Evolutionary conservation across 2,888 invertebrate species (phyloP).

Genomic region (Pycnomerus fuliginosus): DNA sequence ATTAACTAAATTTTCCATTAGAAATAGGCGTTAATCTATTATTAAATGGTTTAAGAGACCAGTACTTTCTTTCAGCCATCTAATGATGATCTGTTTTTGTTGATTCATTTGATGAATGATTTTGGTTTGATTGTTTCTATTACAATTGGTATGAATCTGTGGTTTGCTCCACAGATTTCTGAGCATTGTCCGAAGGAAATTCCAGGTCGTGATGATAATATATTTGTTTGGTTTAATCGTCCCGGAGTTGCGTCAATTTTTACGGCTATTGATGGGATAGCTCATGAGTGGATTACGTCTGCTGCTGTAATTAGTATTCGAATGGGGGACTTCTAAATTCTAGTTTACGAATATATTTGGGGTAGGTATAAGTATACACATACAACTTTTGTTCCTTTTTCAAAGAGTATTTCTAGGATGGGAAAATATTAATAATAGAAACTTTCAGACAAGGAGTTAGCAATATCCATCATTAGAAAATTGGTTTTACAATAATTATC

Average conservation of each 20-base stretch:
- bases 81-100: constrained; percentile 57
- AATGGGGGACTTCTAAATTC: no score
- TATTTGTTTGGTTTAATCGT: constrained; percentile 64
- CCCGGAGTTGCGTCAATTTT: constrained; percentile 68
- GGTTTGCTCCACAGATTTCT: constrained; percentile 79
- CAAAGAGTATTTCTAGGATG: no score
- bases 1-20: constrained; percentile 61
- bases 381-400: no score
- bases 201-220: constrained; percentile 63
- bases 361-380: no score
- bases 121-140: constrained; percentile 60
- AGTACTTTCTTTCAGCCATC: constrained; percentile 69
- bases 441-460: no score
- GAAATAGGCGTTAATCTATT: constrained; percentile 64
- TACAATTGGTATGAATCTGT: constrained; percentile 77
- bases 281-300: constrained; percentile 69
- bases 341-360: no score
- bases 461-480: no score
- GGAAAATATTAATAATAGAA: no score
- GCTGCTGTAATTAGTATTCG: constrained; percentile 63
- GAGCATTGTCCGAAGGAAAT: constrained; percentile 75
- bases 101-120: constrained; percentile 62
- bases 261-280: constrained; percentile 61
- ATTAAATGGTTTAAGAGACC: constrained; percentile 69
- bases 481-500: no score